Conservation (phyloP, 2,113 vertebrate species). For the Python bivittatus region DNA sequence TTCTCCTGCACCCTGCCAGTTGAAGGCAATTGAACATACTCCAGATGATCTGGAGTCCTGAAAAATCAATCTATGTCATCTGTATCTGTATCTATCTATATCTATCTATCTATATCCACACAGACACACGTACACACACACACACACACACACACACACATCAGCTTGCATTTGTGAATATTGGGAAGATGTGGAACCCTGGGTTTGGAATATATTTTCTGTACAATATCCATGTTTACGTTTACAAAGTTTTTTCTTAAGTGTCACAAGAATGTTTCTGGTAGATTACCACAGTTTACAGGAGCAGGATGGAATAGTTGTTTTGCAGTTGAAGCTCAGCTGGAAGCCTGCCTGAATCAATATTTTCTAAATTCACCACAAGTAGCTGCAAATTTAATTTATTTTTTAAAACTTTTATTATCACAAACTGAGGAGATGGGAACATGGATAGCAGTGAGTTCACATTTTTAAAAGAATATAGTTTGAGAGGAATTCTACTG, state of each 20-base stretch:
- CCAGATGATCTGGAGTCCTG: slow-evolving; percentile 34
- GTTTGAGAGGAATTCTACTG: not conserved
- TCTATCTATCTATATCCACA: not conserved
- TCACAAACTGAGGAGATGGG: slow-evolving; percentile 3
- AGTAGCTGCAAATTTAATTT: slow-evolving; percentile 32
- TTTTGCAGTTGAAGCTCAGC: slow-evolving; percentile 15
- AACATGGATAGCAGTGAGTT: slow-evolving; percentile 32
- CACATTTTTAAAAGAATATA: slow-evolving; percentile 29
- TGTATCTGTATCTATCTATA: slow-evolving; percentile 4
- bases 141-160: not conserved
- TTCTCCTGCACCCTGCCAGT: slow-evolving; percentile 44
- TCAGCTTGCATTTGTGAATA: slow-evolving; percentile 38
- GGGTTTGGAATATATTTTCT: slow-evolving; percentile 54
- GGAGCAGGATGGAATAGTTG: not conserved
- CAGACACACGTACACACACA: too few relatives aligned
- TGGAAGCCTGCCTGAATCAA: slow-evolving; percentile 28
- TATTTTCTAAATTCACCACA: slow-evolving; percentile 37
- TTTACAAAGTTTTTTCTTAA: slow-evolving; percentile 46
- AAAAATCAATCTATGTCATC: slow-evolving; percentile 46
- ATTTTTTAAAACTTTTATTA: slow-evolving; percentile 21
- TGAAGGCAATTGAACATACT: slow-evolving; percentile 49
- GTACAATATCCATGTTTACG: slow-evolving; percentile 45
- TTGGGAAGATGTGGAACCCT: slow-evolving; percentile 41
- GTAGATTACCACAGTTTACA: slow-evolving; percentile 43
- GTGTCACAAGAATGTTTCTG: slow-evolving; percentile 33